A percentile compares a stretch with the other conserved stretches of the same genome.
Conservation (phyloP, 2,888 invertebrate genomes). For the Caenorhabditis sp. region DNA sequence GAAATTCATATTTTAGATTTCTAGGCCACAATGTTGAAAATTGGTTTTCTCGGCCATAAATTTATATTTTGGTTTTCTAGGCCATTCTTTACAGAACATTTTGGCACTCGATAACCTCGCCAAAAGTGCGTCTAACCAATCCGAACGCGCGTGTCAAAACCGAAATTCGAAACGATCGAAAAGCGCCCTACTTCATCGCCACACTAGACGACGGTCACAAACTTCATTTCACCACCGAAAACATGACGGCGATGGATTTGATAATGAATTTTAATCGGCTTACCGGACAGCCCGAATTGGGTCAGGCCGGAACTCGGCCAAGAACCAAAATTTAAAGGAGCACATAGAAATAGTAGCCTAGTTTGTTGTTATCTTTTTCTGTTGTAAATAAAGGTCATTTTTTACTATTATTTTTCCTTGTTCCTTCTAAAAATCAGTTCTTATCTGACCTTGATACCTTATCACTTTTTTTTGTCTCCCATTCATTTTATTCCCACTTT, state of each 20-base stretch:
- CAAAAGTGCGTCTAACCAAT: slow-evolving; percentile 62
- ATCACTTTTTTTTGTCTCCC: too few relatives aligned
- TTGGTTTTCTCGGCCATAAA: too few relatives aligned
- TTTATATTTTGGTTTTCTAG: too few relatives aligned
- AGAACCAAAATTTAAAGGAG: slow-evolving; percentile 39
- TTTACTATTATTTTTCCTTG: neutral
- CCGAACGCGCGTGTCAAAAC: slow-evolving; percentile 54
- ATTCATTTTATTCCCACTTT: neutral
- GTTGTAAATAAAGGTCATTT: slow-evolving; percentile 5
- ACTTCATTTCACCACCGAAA: slow-evolving; percentile 63
- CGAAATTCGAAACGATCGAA: slow-evolving; percentile 64
- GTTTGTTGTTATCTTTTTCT: slow-evolving; percentile 3
- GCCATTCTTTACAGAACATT: slow-evolving; percentile 51
- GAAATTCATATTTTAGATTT: too few relatives aligned
- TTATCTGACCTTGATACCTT: too few relatives aligned
- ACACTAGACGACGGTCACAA: slow-evolving; percentile 60
- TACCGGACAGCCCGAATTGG: slow-evolving; percentile 64
- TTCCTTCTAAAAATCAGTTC: neutral
- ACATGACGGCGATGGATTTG: slow-evolving; percentile 64
- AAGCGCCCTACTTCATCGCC: slow-evolving; percentile 62
- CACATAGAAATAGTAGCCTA: neutral
- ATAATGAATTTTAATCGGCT: slow-evolving; percentile 66
- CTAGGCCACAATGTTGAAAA: too few relatives aligned
- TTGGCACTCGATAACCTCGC: slow-evolving; percentile 62
- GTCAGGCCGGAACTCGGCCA: slow-evolving; percentile 62